Evolutionary conservation across 2,797 vertebrate species (phyloP), one percentile per base, ranked within the genome.

Genomic region (Hybognathus amarus): DNA sequence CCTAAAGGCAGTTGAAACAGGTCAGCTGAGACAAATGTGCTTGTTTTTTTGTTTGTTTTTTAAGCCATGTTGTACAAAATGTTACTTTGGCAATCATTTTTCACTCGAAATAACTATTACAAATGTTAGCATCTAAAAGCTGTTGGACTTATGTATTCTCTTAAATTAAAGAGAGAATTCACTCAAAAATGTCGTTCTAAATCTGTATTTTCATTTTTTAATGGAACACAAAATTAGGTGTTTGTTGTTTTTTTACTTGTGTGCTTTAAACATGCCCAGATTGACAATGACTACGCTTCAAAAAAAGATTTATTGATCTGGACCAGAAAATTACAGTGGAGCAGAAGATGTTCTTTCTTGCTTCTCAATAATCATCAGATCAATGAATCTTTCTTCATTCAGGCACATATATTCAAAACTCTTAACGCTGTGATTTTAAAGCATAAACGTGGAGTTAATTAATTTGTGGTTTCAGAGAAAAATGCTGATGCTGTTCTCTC

Each of bases 1-100:
- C 77, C 81, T 82, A 76, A 76, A 83, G 81, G 71, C 47, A 67
- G 63, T 40, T 56, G 73, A 83, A 76, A 42, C 63, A 83, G 73
- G 81, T 76, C 81, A 76, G 36, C 24, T 45, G 64, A 56, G 71
- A 75, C n/a, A 83, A 83, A 77, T 76, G 50, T 59, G 81, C 36
- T 66, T 82, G 47, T 76, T 82, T 36, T 33, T 36, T 36, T 6
- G 30, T 33, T 3, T 33, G 4, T 63, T 64, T 82, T 52, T 38
- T 30, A 3, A 63, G n/a, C 33, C 18, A 22, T 11, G 71, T 82
- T 36, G 63, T 11, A 24, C 77, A 67, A 47, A 66, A 27, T n/a
- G 1, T n/a, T n/a, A 20, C 45, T 52, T 66, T 27, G 54, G 9
- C 24, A 61, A 77, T 30, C 40, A 64, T 18, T 78, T 24, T 22